A percentile compares a stretch with the other conserved stretches of the same genome.
These are phyloP conservation scores for Tychaedon coryphoeus DNA, from an alignment of 2,113 vertebrate genomes.

Conservation along the genomic window DNA sequence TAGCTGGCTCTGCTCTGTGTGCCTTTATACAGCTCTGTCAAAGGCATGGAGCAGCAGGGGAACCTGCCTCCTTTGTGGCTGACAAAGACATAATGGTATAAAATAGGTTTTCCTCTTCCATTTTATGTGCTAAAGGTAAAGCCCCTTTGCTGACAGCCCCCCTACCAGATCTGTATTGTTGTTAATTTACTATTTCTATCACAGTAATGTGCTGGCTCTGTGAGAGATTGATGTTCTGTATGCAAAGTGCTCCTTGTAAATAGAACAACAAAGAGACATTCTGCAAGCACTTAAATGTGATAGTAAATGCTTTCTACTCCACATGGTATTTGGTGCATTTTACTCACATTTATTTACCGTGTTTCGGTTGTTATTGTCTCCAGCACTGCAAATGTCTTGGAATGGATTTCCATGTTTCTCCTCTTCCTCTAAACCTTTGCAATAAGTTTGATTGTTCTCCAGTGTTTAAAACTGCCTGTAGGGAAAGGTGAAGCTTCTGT, in stretches of 20 bases:
- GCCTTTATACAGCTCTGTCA: background rate
- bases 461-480: background rate
- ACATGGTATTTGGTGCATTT: background rate
- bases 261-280: constrained; percentile 15
- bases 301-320: background rate
- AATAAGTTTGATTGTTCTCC: background rate
- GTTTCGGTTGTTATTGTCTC: background rate
- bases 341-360: background rate
- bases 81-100: constrained; percentile 7
- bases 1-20: background rate
- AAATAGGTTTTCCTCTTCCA: background rate
- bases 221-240: background rate
- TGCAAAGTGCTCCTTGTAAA: constrained; percentile 16
- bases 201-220: background rate
- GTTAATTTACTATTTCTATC: constrained; percentile 23
- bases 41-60: constrained; percentile 1
- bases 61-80: background rate
- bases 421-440: background rate
- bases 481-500: background rate
- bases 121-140: constrained; percentile 15
- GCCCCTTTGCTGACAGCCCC: background rate
- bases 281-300: background rate
- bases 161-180: background rate
- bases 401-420: background rate
- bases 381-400: background rate